phyloP scores from a whole-genome alignment of 2,888 invertebrate genomes.

The Diloba caeruleocephala region DNA sequence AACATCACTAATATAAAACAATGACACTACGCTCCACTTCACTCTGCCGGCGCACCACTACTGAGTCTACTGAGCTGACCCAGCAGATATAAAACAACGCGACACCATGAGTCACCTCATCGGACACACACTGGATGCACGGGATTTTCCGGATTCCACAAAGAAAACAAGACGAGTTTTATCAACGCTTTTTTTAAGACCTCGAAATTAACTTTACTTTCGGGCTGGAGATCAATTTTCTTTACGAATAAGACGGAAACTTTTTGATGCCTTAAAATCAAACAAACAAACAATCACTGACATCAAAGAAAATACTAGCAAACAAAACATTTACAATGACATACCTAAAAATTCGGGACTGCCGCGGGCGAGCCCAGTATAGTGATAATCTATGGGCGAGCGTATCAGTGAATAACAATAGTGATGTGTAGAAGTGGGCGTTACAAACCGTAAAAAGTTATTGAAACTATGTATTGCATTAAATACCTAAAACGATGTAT shows the following conservation, averaged over 20 bases:
- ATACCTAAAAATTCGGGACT: constrained; percentile 5
- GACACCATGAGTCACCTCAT: constrained; percentile 31
- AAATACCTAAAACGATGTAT: no score
- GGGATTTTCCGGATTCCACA: constrained; percentile 29
- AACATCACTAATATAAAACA: constrained; percentile 50
- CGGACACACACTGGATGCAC: constrained; percentile 4
- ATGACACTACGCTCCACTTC: constrained; percentile 39
- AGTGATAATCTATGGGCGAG: no score
- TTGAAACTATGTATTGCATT: no score
- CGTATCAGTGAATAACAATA: no score
- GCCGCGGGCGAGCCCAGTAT: no score
- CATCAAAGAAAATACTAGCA: constrained; percentile 3
- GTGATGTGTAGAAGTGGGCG: no score
- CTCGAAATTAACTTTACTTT: not conserved
- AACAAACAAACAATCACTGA: not conserved
- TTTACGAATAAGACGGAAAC: not conserved
- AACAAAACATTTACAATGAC: constrained; percentile 9
- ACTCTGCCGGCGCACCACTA: constrained; percentile 14
- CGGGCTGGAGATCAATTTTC: not conserved
- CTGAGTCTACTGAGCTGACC: constrained; percentile 16
- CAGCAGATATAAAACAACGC: constrained; percentile 3
- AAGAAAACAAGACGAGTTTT: constrained; percentile 20
- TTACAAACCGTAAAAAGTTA: no score
- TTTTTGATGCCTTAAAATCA: not conserved
- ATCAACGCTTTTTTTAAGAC: not conserved